These are phyloP conservation scores for Drosophila imparisetae DNA, from an alignment of 2,888 invertebrate species.

Conservation along the genomic window DNA sequence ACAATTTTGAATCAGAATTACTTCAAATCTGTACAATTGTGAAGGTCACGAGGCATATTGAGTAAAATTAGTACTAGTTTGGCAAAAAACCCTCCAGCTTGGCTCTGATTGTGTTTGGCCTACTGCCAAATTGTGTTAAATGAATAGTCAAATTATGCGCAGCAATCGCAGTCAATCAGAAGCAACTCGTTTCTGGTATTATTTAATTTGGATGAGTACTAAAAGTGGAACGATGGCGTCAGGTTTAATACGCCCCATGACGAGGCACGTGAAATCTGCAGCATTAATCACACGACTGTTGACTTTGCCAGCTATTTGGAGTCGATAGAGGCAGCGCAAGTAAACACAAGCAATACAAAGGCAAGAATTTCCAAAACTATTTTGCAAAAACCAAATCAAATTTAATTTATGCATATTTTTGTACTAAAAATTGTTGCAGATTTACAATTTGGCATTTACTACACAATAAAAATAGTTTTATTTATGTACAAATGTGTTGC, in stretches of 20 bases:
- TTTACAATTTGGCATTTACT: not conserved
- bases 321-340: not conserved
- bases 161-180: not conserved
- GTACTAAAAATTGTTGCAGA: not conserved
- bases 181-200: slow-evolving; percentile 18
- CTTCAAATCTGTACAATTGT: not conserved
- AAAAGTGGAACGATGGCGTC: slow-evolving; percentile 7
- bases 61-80: not conserved
- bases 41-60: not conserved
- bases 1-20: not conserved
- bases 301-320: slow-evolving; percentile 8
- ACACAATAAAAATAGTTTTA: not conserved
- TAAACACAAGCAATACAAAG: not conserved
- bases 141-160: not conserved
- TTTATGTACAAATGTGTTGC: not conserved
- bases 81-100: not conserved
- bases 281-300: slow-evolving; percentile 7
- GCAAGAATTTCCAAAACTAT: not conserved
- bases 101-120: not conserved
- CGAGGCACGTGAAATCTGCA: slow-evolving; percentile 5
- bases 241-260: not conserved
- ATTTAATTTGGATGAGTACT: slow-evolving; percentile 1
- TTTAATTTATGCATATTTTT: not conserved
- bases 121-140: not conserved
- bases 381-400: not conserved